These are phyloP conservation scores for Ectobius pallidus DNA, from an alignment of 2,888 invertebrate species.

Conservation along the genomic window DNA sequence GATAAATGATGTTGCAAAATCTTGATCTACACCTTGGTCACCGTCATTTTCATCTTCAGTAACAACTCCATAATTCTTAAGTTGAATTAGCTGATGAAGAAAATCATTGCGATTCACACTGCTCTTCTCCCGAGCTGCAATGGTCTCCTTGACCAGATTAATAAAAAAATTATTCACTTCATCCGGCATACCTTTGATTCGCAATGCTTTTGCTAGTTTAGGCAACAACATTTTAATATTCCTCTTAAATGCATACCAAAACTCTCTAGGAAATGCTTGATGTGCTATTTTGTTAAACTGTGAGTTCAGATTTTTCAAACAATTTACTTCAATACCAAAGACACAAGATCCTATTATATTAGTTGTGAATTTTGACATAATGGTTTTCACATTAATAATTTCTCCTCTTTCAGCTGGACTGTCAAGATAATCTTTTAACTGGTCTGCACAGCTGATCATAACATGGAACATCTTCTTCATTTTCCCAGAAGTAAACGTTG, in stretches of 20 bases:
- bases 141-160: too few relatives aligned
- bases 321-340: conserved; percentile 58
- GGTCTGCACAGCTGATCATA: conserved; percentile 35
- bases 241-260: conserved; percentile 46
- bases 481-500: conserved; percentile 41
- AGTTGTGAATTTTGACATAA: conserved; percentile 57
- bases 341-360: conserved; percentile 59
- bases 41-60: too few relatives aligned
- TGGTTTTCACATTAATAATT: conserved; percentile 52
- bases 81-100: too few relatives aligned
- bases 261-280: conserved; percentile 51
- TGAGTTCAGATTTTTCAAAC: conserved; percentile 53
- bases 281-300: conserved; percentile 53
- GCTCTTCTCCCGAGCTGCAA: too few relatives aligned
- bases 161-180: too few relatives aligned
- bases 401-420: neutral
- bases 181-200: too few relatives aligned
- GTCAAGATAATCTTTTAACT: conserved; percentile 22
- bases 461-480: conserved; percentile 40
- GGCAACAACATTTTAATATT: too few relatives aligned
- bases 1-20: too few relatives aligned
- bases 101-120: too few relatives aligned
- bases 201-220: too few relatives aligned
- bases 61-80: too few relatives aligned
- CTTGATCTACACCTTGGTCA: too few relatives aligned